Percentiles rank a stretch among this genome's conserved stretches.
These are phyloP conservation scores for Ptychoptera contaminata DNA, from an alignment of 2,888 invertebrate genomes.

Conservation along the genomic window DNA sequence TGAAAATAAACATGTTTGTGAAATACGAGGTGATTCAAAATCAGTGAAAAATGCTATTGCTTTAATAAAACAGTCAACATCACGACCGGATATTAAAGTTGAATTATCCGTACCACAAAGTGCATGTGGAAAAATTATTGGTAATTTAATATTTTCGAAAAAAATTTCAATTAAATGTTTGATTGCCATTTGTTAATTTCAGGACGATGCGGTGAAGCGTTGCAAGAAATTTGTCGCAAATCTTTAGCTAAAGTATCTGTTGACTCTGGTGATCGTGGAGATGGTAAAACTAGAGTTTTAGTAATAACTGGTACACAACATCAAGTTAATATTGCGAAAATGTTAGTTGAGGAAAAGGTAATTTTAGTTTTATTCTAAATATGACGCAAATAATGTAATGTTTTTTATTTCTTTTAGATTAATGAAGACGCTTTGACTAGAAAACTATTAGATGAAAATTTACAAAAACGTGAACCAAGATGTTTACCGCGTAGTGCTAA, in stretches of 20 bases:
- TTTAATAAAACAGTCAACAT: constrained; percentile 47
- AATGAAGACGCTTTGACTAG: constrained; percentile 36
- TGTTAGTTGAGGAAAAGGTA: constrained; percentile 54
- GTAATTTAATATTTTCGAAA: constrained; percentile 16
- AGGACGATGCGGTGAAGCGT: constrained; percentile 52
- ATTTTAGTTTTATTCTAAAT: too few relatives aligned
- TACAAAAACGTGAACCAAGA: constrained; percentile 35
- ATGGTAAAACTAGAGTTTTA: constrained; percentile 24
- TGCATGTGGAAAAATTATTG: constrained; percentile 58
- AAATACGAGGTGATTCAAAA: constrained; percentile 52
- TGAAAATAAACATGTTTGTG: constrained; percentile 43
- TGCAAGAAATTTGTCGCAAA: constrained; percentile 50
- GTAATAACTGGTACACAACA: constrained; percentile 48
- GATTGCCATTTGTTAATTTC: constrained; percentile 2
- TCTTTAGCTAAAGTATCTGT: constrained; percentile 59
- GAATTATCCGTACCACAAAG: constrained; percentile 49
- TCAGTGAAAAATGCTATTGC: constrained; percentile 55
- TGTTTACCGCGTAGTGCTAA: constrained; percentile 29
- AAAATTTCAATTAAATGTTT: neutral
- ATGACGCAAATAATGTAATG: too few relatives aligned
- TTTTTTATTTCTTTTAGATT: neutral
- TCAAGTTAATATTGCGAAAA: constrained; percentile 57
- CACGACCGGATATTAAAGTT: constrained; percentile 51
- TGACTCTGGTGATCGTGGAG: constrained; percentile 29
- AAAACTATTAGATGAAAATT: constrained; percentile 29